A percentile compares a stretch with the other conserved stretches of the same genome.
phyloP scores from a whole-genome alignment of 2,888 invertebrate species.

The Apotomis turbidana region DNA sequence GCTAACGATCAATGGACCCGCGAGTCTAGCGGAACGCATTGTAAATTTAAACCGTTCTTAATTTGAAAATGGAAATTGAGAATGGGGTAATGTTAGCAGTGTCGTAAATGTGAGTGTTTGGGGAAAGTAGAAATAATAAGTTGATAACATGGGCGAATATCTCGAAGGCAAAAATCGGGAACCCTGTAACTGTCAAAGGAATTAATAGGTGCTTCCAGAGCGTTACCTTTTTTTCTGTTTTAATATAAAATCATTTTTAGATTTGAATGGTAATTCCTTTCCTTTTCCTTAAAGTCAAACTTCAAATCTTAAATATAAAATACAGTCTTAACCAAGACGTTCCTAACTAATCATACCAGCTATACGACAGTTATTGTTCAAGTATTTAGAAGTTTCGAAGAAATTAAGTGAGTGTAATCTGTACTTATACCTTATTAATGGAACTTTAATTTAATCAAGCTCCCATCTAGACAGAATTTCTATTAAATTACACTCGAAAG shows the following conservation, averaged over 20 bases:
- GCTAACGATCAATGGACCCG: slow-evolving; percentile 21
- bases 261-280: no score
- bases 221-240: no score
- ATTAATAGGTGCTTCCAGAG: no score
- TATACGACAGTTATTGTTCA: not conserved
- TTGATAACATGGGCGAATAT: no score
- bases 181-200: no score
- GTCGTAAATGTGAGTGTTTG: not conserved
- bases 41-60: slow-evolving; percentile 31
- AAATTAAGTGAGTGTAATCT: not conserved
- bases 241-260: no score
- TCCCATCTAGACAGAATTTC: slow-evolving; percentile 2
- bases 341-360: no score
- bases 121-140: not conserved
- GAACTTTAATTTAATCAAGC: slow-evolving; percentile 21
- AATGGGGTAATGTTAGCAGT: not conserved
- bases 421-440: slow-evolving; percentile 5
- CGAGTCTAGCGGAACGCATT: slow-evolving; percentile 27
- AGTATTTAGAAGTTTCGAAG: not conserved
- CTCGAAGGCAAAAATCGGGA: not conserved
- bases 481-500: slow-evolving; percentile 28
- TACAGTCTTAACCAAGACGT: no score
- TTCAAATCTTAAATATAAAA: no score
- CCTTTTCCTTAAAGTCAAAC: no score
- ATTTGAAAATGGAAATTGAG: slow-evolving; percentile 25